Evolutionary conservation across 2,797 vertebrate species (phyloP), one percentile per base, ranked within the genome.

Genomic region (Helostoma temminkii): DNA sequence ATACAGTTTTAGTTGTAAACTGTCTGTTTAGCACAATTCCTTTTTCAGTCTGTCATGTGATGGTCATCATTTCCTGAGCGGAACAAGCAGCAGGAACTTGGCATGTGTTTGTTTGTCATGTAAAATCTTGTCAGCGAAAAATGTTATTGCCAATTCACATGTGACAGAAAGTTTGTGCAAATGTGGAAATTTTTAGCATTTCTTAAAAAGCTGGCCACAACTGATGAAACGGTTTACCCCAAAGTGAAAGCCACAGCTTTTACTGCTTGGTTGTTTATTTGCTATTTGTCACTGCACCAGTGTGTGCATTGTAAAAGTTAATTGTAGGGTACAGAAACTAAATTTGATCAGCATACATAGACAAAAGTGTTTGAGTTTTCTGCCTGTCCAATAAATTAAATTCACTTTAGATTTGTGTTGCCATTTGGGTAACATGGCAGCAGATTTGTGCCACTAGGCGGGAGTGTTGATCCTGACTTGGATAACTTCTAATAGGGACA

Each of bases 381-480:
- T n/a, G 7, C 8, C 10, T 34, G n/a, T n/a, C n/a, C n/a, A n/a
- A n/a, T n/a, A n/a, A n/a, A n/a, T n/a, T n/a, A n/a, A n/a, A n/a
- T n/a, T n/a, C n/a, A n/a, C n/a, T n/a, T n/a, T n/a, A n/a, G n/a
- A n/a, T n/a, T n/a, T 34, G 32, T 11, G 11, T 34, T 41, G 15
- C 5, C 19, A 15, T 39, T n/a, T 43, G 18, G 22, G 1, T 28
- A 1, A 30, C 14, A 4, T 34, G 22, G 21, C 22, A 59, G 45
- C 19, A 52, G 46, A 50, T 41, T 73, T 22, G 5, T 45, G 54
- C 87, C 89, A 80, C 73, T 42, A 80, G 89, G 9, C 75, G 82
- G 85, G 1, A 71, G 67, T 82, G 63, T 78, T 75, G 39, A 15
- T 56, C 34, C 8, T 68, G 53, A 34, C 19, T 57, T 16, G 58